Conservation (phyloP, 2,113 vertebrate genomes). For the Heloderma charlesbogerti region DNA sequence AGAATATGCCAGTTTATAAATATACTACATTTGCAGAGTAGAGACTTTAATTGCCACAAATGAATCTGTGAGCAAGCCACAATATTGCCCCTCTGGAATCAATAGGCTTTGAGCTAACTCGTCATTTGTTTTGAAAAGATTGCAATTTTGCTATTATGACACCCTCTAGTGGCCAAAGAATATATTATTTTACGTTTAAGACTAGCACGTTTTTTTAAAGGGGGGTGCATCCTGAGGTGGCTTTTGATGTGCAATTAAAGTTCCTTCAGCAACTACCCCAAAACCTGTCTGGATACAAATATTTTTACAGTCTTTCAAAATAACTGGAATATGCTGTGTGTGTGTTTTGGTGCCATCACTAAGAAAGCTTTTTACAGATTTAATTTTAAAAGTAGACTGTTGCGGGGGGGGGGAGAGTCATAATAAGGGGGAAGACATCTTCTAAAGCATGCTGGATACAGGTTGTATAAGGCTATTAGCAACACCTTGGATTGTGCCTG, state of each 20-base stretch:
- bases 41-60: slow-evolving; percentile 32
- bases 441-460: neutral
- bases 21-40: slow-evolving; percentile 19
- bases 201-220: neutral
- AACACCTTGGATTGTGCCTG: neutral
- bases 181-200: neutral
- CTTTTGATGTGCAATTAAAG: neutral
- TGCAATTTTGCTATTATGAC: slow-evolving; percentile 16
- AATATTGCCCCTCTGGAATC: slow-evolving; percentile 1
- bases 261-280: neutral
- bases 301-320: neutral
- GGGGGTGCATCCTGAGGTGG: neutral
- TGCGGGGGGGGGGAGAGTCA: neutral
- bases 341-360: neutral
- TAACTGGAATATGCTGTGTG: neutral
- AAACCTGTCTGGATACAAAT: neutral
- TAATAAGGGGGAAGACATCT: neutral
- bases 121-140: neutral
- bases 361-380: neutral
- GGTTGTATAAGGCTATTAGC: neutral
- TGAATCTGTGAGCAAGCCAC: slow-evolving; percentile 51
- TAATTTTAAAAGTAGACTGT: neutral
- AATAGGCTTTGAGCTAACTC: slow-evolving; percentile 32
- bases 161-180: slow-evolving; percentile 67
- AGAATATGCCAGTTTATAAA: slow-evolving; percentile 44